phyloP scores from a whole-genome alignment of 2,797 vertebrate genomes.

The Coranthus polyacanthus region DNA sequence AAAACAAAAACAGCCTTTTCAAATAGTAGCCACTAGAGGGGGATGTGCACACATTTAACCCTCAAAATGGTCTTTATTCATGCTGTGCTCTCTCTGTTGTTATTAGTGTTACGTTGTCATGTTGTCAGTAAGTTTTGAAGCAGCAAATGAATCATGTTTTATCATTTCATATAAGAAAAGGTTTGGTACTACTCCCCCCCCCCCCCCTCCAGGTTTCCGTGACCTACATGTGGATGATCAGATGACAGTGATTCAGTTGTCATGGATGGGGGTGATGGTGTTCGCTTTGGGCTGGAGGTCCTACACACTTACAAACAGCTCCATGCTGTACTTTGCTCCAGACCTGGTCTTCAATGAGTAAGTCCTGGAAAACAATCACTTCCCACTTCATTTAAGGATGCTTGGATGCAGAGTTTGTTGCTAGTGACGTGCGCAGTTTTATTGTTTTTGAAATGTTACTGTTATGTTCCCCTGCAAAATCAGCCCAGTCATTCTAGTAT shows the following conservation, averaged over 20 bases:
- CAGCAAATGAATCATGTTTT: background rate
- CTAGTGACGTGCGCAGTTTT: background rate
- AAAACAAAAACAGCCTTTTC: slow-evolving; percentile 17
- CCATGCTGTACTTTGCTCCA: slow-evolving; percentile 96
- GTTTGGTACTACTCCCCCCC: too few relatives aligned
- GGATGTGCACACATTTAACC: slow-evolving; percentile 47
- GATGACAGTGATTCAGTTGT: slow-evolving; percentile 96
- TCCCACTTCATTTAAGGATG: background rate
- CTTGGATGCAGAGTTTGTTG: background rate
- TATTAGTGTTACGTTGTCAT: too few relatives aligned
- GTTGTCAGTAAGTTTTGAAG: too few relatives aligned
- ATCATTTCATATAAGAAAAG: background rate
- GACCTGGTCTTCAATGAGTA: slow-evolving; percentile 98
- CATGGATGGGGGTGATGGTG: slow-evolving; percentile 98
- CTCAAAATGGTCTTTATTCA: too few relatives aligned
- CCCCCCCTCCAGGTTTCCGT: slow-evolving; percentile 94
- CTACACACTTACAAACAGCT: slow-evolving; percentile 93
- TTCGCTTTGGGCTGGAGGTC: slow-evolving; percentile 96
- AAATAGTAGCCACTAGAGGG: slow-evolving; percentile 74
- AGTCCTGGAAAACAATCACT: slow-evolving; percentile 66
- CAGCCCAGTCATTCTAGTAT: too few relatives aligned
- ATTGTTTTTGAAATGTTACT: too few relatives aligned
- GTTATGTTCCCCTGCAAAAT: too few relatives aligned
- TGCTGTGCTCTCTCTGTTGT: too few relatives aligned
- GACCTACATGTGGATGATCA: slow-evolving; percentile 95